phyloP scores from a whole-genome alignment of 1,140 invertebrate species.

The Cecropterus lyciades region DNA sequence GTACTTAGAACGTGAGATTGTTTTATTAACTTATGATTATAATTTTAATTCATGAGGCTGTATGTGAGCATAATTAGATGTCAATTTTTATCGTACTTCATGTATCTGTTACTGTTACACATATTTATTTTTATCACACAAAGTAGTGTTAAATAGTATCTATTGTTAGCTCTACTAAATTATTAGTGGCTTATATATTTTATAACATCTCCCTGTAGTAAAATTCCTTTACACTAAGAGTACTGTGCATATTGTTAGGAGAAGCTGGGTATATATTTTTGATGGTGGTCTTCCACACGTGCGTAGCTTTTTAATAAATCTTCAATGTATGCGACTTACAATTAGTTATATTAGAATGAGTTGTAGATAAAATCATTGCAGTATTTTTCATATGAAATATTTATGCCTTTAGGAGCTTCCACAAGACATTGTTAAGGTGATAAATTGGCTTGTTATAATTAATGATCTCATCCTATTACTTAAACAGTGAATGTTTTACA shows the following conservation, averaged over 20 bases:
- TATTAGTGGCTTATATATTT: background rate
- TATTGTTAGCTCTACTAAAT: background rate
- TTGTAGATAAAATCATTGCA: slow-evolving; percentile 1
- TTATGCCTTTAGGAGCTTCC: slow-evolving; percentile 3
- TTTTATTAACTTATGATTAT: slow-evolving; percentile 26
- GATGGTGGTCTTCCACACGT: background rate
- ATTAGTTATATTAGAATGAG: slow-evolving; percentile 3
- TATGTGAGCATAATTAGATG: slow-evolving; percentile 1
- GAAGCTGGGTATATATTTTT: slow-evolving; percentile 9
- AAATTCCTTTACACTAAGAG: background rate
- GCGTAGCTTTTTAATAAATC: slow-evolving; percentile 1
- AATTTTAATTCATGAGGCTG: slow-evolving; percentile 24
- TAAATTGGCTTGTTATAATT: slow-evolving; percentile 1
- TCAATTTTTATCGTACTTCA: background rate
- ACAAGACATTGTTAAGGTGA: background rate
- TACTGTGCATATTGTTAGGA: slow-evolving; percentile 1
- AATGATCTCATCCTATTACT: slow-evolving; percentile 27
- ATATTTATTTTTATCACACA: slow-evolving; percentile 8
- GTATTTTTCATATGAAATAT: slow-evolving; percentile 2
- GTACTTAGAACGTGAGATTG: slow-evolving; percentile 22
- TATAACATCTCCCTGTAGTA: background rate
- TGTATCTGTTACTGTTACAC: background rate
- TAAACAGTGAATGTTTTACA: background rate
- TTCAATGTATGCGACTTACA: background rate
- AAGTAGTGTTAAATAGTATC: background rate